These are phyloP conservation scores for Cyclophora albipunctata DNA, from an alignment of 2,888 invertebrate species.

Conservation along the genomic window DNA sequence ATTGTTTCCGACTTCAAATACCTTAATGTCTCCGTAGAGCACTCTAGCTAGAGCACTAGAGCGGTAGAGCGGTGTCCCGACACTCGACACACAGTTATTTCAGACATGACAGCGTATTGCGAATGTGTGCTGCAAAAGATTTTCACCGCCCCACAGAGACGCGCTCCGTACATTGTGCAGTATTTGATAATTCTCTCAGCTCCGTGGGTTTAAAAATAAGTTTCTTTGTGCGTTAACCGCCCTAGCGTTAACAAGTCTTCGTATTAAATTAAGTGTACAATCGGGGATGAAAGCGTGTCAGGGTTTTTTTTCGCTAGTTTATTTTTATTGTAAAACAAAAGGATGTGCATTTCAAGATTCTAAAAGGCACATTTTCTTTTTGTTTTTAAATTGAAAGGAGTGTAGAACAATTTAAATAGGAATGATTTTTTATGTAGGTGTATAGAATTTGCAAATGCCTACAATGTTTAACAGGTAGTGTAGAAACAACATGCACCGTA, in stretches of 20 bases:
- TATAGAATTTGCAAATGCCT: too few relatives aligned
- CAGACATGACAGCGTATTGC: neutral
- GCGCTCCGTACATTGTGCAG: neutral
- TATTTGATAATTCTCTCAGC: too few relatives aligned
- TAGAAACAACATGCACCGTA: too few relatives aligned
- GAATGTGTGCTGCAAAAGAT: neutral
- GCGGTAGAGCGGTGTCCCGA: neutral
- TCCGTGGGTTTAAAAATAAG: conserved; percentile 1
- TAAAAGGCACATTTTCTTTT: neutral
- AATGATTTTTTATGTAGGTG: too few relatives aligned
- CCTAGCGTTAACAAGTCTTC: conserved; percentile 5
- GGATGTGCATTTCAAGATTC: too few relatives aligned
- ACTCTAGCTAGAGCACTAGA: too few relatives aligned
- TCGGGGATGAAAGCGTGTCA: neutral
- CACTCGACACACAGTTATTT: conserved; percentile 4
- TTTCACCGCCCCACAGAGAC: neutral
- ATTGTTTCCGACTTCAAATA: conserved; percentile 4
- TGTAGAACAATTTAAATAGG: neutral
- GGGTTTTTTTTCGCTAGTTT: neutral
- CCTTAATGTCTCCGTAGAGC: conserved; percentile 2
- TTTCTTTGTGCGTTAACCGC: conserved; percentile 3
- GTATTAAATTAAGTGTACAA: conserved; percentile 8
- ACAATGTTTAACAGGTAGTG: too few relatives aligned
- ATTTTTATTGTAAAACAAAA: too few relatives aligned
- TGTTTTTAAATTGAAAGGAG: neutral